phyloP scores from a whole-genome alignment of 1,140 invertebrate genomes.

The Lucilia sericata region DNA sequence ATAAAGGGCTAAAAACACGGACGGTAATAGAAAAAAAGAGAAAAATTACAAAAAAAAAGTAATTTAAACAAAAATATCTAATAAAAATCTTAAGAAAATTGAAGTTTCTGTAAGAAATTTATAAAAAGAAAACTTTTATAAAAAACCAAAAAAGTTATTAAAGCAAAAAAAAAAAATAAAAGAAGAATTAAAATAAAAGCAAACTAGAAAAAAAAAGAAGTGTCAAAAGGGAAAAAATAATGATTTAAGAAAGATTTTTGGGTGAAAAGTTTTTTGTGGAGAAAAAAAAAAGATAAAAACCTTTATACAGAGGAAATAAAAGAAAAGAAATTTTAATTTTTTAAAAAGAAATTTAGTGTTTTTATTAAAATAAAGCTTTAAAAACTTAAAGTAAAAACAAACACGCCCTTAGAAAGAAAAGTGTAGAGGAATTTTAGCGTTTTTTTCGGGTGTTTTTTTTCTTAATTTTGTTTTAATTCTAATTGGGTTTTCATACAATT shows the following conservation, averaged over 20 bases:
- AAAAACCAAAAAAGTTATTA: background rate
- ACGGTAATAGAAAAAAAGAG: background rate
- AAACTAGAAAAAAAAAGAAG: too few relatives aligned
- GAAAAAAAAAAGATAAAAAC: background rate
- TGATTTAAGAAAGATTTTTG: background rate
- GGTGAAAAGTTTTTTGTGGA: background rate
- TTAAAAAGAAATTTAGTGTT: too few relatives aligned
- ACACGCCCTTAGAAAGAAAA: background rate
- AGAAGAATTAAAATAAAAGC: background rate
- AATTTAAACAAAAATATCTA: too few relatives aligned
- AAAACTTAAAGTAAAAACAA: background rate
- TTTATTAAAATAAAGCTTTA: too few relatives aligned
- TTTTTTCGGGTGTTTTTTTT: background rate
- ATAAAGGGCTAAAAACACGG: background rate
- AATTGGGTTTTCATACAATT: background rate
- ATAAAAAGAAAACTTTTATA: background rate
- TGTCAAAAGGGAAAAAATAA: too few relatives aligned
- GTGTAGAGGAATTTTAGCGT: background rate
- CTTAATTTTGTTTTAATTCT: background rate
- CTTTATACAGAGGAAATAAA: background rate
- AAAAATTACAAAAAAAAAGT: background rate
- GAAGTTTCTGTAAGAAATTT: background rate
- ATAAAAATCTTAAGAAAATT: too few relatives aligned
- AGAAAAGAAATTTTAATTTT: background rate
- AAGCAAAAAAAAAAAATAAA: constrained; percentile 6